Base-by-base conservation (phyloP, 2,888 invertebrate genomes). In the Xanthia icteritia region DNA sequence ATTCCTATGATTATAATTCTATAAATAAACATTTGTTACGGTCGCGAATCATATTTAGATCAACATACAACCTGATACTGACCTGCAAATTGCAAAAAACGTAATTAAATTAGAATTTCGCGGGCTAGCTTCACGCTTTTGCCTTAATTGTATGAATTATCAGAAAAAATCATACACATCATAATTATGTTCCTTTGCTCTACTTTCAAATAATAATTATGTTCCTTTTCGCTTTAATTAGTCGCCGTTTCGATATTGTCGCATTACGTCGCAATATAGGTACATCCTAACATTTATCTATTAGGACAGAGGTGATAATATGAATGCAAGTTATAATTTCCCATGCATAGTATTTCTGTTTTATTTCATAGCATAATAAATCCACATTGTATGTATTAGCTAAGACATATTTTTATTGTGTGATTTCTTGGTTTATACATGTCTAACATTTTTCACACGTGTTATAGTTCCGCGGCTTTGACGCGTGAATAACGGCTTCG, bases 221-320 rank as follows among this genome's bases (percentile, higher is more conserved):
- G n/a, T n/a, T n/a, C n/a, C n/a, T n/a, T n/a, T 31, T 31, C 31
- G 31, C 31, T 39, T 1, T 39, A 39, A 27, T 61, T 39, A 31
- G 13, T 23, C 45, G n/a, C 73, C 39, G 15, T 64, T 70, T 66
- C 1, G 31, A 23, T 70, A 64, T 6, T 23, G 0, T 68, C 39
- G 17, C n/a, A 5, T 68, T 56, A 9, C 36, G 5, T 68, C 27
- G 27, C 13, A 42, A 42, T 45, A 4, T 45, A 31, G 4, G 8
- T 51, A 48, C n/a, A 31, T 73, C 23, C n/a, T 42, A 75, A 17
- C 61, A 6, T 6, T 54, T 63, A 36, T 75, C 20, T 42, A n/a
- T 54, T 20, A 63, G 5, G 5, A 15, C n/a, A n/a, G 39, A n/a
- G 64, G 36, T 63, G 36, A 36, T 70, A 45, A 36, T 64, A 76